Evolutionary conservation across 1,140 invertebrate species (phyloP), one percentile per base, ranked within the genome.

Genomic region (Rhizoglyphus robini): DNA sequence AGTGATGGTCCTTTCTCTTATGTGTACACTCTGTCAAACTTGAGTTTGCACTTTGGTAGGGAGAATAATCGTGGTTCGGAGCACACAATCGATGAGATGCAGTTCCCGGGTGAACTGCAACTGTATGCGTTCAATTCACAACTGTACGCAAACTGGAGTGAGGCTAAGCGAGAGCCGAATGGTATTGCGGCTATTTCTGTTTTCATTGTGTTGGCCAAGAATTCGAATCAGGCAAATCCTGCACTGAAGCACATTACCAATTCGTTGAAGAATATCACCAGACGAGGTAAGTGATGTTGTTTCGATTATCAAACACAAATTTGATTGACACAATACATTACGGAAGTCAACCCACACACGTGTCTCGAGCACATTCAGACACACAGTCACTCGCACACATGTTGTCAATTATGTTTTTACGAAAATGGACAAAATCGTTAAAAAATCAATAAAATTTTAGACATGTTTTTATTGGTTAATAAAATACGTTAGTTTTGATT

Each of bases 51-150:
- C 76, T 96, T 93, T 74, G 92, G 92, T 20, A 82, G 84, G 59
- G 79, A 36, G n/a, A 49, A 61, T 30, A 31, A 51, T 31, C 36
- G 46, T 31, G 93, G 93, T 3, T 95, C 90, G 0, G 93, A 96
- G 75, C 93, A 97, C 76, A 86, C 84, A 62, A 88, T 97, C 65
- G 86, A 93, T 70, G 87, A 90, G 63, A 87, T 91, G 70, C 84
- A 88, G 30, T 97, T 96, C 78, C 91, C 93, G 23, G 91, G 88
- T 46, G 93, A 96, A 83, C 87, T 96, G 70, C 92, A 96, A 78
- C 79, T 96, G 46, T 90, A 93, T 71, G 93, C 91, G 1, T 97
- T 89, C 79, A 96, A 96, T 75, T 88, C 90, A 67, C 90, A 96
- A 75, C 79, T 97, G n/a, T 96, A 96, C 79, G 86, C 87, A 73